These are phyloP conservation scores for Misgurnus mizolepis DNA, from an alignment of 2,113 vertebrate species.

Conservation along the genomic window DNA sequence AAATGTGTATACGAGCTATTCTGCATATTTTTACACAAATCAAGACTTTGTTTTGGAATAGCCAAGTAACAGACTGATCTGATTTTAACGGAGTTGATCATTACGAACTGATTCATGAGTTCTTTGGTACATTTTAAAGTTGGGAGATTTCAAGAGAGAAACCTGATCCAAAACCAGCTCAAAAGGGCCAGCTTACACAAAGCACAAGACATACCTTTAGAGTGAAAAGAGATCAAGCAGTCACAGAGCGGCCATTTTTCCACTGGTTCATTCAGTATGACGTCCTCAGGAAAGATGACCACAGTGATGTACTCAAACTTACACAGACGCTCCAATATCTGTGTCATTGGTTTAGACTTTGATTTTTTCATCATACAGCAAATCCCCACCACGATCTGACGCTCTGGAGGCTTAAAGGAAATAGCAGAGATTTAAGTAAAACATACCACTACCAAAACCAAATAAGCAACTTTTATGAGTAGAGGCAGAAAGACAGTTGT, in stretches of 20 bases:
- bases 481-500: background rate
- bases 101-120: background rate
- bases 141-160: background rate
- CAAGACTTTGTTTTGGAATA: background rate
- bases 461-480: background rate
- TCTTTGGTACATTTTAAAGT: background rate
- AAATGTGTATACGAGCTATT: background rate
- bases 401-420: conserved; percentile 83
- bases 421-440: background rate
- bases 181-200: background rate
- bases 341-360: conserved; percentile 99
- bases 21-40: background rate
- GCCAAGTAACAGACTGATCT: background rate
- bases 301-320: conserved; percentile 97
- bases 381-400: conserved; percentile 95
- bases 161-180: background rate
- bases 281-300: conserved; percentile 95
- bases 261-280: conserved; percentile 93
- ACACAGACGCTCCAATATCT: conserved; percentile 96
- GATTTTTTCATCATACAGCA: conserved; percentile 99
- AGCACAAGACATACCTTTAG: conserved; percentile 82
- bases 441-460: conserved; percentile 7
- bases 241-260: conserved; percentile 97
- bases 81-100: background rate
- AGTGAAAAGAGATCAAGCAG: conserved; percentile 98